phyloP scores from a whole-genome alignment of 2,888 invertebrate species.

The Drosophila paramelanica region DNA sequence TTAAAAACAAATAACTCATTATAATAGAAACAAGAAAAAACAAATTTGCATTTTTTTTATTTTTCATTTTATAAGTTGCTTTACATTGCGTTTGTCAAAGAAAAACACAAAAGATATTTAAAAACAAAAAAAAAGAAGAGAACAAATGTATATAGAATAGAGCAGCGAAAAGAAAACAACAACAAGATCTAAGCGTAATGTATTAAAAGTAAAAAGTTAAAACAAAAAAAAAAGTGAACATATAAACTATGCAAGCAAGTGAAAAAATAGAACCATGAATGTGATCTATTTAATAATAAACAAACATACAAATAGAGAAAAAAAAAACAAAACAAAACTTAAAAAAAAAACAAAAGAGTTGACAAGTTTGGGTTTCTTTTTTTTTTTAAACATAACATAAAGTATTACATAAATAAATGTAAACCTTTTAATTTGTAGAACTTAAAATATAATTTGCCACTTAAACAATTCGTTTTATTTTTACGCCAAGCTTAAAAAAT shows the following conservation, averaged over 20 bases:
- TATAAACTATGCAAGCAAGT: constrained; percentile 72
- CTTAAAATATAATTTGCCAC: constrained; percentile 46
- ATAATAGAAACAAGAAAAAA: constrained; percentile 20
- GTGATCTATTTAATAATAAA: constrained; percentile 83
- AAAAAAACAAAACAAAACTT: constrained; percentile 34
- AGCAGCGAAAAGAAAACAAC: constrained; percentile 25
- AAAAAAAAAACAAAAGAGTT: constrained; percentile 40
- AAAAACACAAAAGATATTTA: neutral
- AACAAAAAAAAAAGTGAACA: constrained; percentile 75
- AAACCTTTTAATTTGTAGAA: constrained; percentile 70
- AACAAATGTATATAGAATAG: constrained; percentile 48
- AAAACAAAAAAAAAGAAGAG: neutral
- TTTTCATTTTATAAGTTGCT: constrained; percentile 24
- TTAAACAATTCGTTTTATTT: constrained; percentile 40
- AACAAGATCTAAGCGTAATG: constrained; percentile 40
- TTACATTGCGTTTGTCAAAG: constrained; percentile 8
- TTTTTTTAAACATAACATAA: constrained; percentile 31
- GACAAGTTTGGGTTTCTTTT: constrained; percentile 23
- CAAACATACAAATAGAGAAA: constrained; percentile 51
- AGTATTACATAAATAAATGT: constrained; percentile 51
- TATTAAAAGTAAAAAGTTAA: constrained; percentile 36
- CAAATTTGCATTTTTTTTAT: constrained; percentile 39
- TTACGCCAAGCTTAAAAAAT: constrained; percentile 47
- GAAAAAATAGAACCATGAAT: constrained; percentile 83
- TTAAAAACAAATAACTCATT: constrained; percentile 15